Evolutionary conservation across 1,140 invertebrate species (phyloP).

Genomic region (Leptestheria dahalacensis): DNA sequence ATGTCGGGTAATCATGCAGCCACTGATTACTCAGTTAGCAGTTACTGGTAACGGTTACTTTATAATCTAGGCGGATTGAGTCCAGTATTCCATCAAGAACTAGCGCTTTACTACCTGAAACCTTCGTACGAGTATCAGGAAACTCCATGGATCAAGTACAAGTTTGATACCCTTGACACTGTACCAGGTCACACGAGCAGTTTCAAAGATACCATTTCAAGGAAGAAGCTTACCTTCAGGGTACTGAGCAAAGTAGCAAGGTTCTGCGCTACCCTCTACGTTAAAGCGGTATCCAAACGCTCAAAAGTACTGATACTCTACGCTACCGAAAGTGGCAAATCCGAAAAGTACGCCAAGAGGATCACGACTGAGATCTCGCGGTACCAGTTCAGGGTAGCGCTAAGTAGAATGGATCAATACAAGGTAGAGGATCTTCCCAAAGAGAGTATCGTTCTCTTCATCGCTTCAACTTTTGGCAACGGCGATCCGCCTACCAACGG

Average conservation of each 20-base stretch:
- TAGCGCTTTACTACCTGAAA: constrained; percentile 25
- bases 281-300: constrained; percentile 19
- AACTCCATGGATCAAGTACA: not conserved
- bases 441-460: constrained; percentile 26
- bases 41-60: not conserved
- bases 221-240: not conserved
- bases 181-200: not conserved
- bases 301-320: constrained; percentile 26
- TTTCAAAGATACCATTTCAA: not conserved
- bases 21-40: too few species aligned
- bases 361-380: not conserved
- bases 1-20: too few species aligned
- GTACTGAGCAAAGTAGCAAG: constrained; percentile 12
- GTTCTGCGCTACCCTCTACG: constrained; percentile 11
- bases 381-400: constrained; percentile 16
- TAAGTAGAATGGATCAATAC: constrained; percentile 28
- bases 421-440: constrained; percentile 22
- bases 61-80: not conserved
- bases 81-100: constrained; percentile 27
- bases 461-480: constrained; percentile 30
- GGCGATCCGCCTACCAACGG: constrained; percentile 31
- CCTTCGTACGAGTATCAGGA: constrained; percentile 27
- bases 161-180: not conserved
- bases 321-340: constrained; percentile 29
- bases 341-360: constrained; percentile 25